Conservation (phyloP, 1,140 invertebrate species). For the Pentalonia nigronervosa region DNA sequence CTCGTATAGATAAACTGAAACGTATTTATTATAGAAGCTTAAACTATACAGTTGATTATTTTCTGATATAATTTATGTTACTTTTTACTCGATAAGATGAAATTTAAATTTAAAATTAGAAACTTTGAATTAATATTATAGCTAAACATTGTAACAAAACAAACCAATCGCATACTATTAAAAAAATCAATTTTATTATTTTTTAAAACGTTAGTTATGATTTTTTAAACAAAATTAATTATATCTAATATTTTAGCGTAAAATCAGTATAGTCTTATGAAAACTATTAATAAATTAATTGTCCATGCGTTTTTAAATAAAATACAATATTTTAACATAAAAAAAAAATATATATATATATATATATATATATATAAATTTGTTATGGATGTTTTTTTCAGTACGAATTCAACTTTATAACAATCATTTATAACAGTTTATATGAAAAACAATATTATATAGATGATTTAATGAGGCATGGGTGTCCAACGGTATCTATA, state of each 20-base stretch:
- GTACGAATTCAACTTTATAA: neutral
- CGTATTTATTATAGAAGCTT: constrained; percentile 34
- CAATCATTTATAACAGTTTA: neutral
- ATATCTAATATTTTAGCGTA: neutral
- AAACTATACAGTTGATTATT: constrained; percentile 24
- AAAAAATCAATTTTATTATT: neutral
- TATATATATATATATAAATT: too few species aligned
- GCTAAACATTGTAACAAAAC: neutral
- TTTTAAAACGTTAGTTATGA: neutral
- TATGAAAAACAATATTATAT: neutral
- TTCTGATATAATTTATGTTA: constrained; percentile 29
- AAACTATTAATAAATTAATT: neutral
- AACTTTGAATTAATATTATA: constrained; percentile 12
- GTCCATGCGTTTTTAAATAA: neutral
- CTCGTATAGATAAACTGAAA: constrained; percentile 8
- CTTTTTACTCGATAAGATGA: neutral
- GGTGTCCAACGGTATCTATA: neutral
- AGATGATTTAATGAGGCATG: neutral
- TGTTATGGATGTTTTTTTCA: neutral
- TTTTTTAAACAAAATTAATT: too few species aligned
- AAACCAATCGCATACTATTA: neutral
- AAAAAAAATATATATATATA: too few species aligned
- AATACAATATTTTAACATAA: neutral
- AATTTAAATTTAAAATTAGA: constrained; percentile 3
- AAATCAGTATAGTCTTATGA: neutral